Evolutionary conservation across 2,113 vertebrate species (phyloP), one percentile per base, ranked within the genome.

Genomic region (crab-eating macaque (Macaca fascicularis)): DNA sequence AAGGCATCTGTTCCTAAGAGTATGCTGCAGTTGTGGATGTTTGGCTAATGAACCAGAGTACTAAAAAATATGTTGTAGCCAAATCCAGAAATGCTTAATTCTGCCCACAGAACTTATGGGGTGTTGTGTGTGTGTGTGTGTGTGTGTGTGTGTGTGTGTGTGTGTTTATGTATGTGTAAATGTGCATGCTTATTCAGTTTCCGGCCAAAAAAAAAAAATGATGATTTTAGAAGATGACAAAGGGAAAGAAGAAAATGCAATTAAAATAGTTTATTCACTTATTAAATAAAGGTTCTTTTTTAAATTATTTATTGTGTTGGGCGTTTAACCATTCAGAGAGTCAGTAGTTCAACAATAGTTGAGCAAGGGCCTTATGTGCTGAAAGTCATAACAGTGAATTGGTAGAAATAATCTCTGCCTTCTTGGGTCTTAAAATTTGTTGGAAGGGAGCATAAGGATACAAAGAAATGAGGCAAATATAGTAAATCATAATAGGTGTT

Each of bases 81-180:
- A 92, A 92, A 96, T 40, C 69, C 79, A 35, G 84, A 92, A 61
- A 84, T 45, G 84, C 74, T 92, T 85, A 95, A 78, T 70, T 89
- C 84, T 92, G 35, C 79, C 70, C 40, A 95, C 61, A 84, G 78
- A 79, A 92, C 72, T 70, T 92, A 83, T 69, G 57, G 32, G 32
- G 25, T 40, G 61, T 13, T 35, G 32, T n/a, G 78, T 16, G 43
- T 61, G 17, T 35, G 23, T n/a, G 78, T 22, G 43, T 61, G 17
- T 40, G 1, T 38, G 48, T 67, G 64, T 67, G 64, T 61, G n/a
- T n/a, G n/a, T 61, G 59, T 61, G 59, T 69, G 32, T 69, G 64
- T 69, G 64, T 69, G 64, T 69, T 14, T 35, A 35, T n/a, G 67
- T 69, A 19, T 45, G 43, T 5, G 16, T 30, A 16, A 7, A 38